These are phyloP conservation scores for Diabrotica balteata DNA, from an alignment of 2,888 invertebrate genomes.

Conservation along the genomic window DNA sequence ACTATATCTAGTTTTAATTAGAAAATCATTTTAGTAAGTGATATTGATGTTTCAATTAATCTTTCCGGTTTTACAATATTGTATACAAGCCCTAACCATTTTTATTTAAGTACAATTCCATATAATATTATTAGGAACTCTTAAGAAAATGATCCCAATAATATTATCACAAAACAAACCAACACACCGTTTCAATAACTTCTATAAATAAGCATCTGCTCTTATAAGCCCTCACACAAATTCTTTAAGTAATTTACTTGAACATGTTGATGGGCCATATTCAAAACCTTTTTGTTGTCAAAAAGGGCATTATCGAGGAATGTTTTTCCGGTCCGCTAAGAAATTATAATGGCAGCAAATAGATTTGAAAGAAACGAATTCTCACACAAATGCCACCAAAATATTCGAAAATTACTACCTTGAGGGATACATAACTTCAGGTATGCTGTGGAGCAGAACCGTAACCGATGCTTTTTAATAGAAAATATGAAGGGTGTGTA, in stretches of 20 bases:
- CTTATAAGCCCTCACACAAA: slow-evolving; percentile 8
- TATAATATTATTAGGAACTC: no score
- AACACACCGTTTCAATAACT: no score
- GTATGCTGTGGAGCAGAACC: slow-evolving; percentile 35
- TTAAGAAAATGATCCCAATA: no score
- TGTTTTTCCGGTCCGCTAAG: slow-evolving; percentile 37
- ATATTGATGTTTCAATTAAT: no score
- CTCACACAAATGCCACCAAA: slow-evolving; percentile 43
- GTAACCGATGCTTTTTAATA: slow-evolving; percentile 9
- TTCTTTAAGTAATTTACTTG: slow-evolving; percentile 10
- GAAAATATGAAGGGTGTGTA: no score
- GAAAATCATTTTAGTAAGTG: no score
- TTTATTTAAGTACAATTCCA: no score
- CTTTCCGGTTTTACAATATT: no score
- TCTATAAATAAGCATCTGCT: slow-evolving; percentile 3
- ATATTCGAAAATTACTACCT: slow-evolving; percentile 47
- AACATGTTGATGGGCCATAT: slow-evolving; percentile 5
- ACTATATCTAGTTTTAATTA: no score
- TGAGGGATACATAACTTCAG: slow-evolving; percentile 33
- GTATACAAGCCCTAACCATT: no score
- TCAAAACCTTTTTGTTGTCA: slow-evolving; percentile 23
- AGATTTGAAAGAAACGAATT: slow-evolving; percentile 27
- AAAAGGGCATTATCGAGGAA: slow-evolving; percentile 33
- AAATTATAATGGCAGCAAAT: slow-evolving; percentile 37
- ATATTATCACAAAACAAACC: no score